Evolutionary conservation across 2,113 vertebrate genomes (phyloP).

Genomic region (Engystomops pustulosus): DNA sequence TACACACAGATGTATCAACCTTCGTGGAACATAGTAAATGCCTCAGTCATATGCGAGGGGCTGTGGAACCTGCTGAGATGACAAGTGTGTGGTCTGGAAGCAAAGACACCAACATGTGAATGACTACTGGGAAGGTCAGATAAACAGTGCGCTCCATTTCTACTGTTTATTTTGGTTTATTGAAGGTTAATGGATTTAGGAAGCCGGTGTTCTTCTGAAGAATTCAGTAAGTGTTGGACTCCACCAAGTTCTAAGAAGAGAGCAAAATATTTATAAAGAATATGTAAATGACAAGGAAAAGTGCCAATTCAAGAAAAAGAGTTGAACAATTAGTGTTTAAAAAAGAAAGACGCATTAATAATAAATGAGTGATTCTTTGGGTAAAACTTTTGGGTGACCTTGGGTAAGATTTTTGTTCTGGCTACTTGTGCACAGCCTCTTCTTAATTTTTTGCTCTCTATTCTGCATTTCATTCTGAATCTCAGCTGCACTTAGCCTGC

Average conservation of each 20-base stretch:
- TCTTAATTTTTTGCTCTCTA: too few species aligned
- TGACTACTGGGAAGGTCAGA: neutral
- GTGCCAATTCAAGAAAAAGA: neutral
- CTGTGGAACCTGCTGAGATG: neutral
- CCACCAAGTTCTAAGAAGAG: neutral
- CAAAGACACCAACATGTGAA: neutral
- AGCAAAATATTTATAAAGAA: neutral
- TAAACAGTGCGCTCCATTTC: neutral
- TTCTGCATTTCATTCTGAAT: too few species aligned
- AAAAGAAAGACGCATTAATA: too few species aligned
- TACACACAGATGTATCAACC: neutral
- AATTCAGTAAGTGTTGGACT: neutral
- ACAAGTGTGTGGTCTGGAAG: slow-evolving; percentile 9
- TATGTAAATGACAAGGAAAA: neutral
- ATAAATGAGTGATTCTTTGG: too few species aligned
- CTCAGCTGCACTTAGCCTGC: too few species aligned
- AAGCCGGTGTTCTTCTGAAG: neutral
- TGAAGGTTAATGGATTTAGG: slow-evolving; percentile 17
- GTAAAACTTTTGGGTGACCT: too few species aligned
- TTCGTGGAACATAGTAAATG: neutral
- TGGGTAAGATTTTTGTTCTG: too few species aligned
- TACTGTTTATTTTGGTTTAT: slow-evolving; percentile 22
- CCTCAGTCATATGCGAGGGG: neutral
- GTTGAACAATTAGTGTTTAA: too few species aligned
- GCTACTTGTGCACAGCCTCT: too few species aligned